Evolutionary conservation across 2,113 vertebrate species (phyloP), one percentile per base, ranked within the genome.

Genomic region (Scopus umbretta): DNA sequence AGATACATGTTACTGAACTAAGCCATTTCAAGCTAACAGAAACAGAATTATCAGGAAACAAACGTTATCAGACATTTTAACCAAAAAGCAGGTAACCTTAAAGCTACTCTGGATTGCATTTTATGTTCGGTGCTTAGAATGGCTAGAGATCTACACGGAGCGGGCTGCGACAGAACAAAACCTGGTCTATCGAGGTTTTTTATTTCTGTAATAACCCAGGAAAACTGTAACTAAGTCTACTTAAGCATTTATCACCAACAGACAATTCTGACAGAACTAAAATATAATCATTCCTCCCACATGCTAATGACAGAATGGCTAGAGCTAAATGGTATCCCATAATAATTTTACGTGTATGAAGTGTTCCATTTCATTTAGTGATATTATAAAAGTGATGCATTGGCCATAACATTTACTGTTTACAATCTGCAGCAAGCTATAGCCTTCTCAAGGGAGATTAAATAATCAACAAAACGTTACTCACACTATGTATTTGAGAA

Each of bases 301-400:
- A 50, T n/a, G 38, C 83, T 92, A 89, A 96, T 84, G 95, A 94
- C 78, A 94, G 84, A 92, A 97, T 56, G 83, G 81, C 83, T 91
- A 47, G 61, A 87, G 74, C 66, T 94, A 97, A 97, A 94, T 34
- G 70, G 73, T 47, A 79, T 68, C 83, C 73, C 83, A 87, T 92
- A 95, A 96, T 85, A 95, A 94, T 86, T 95, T 94, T 94, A 91
- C 16, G 5, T 63, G 83, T 80, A 81, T 72, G 55, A 89, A 95
- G 86, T 75, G 89, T 79, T 95, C 76, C 80, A 90, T 95, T 97
- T 91, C 90, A 93, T 97, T 96, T 82, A 95, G 56, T 53, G 86
- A 74, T 91, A 94, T 84, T 97, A 81, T 96, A 97, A 94, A 97
- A 97, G 66, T 97, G 94, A 97, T 96, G 68, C 80, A 92, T 88